phyloP scores from a whole-genome alignment of 2,797 vertebrate species.

The Eupleurogrammus muticus region DNA sequence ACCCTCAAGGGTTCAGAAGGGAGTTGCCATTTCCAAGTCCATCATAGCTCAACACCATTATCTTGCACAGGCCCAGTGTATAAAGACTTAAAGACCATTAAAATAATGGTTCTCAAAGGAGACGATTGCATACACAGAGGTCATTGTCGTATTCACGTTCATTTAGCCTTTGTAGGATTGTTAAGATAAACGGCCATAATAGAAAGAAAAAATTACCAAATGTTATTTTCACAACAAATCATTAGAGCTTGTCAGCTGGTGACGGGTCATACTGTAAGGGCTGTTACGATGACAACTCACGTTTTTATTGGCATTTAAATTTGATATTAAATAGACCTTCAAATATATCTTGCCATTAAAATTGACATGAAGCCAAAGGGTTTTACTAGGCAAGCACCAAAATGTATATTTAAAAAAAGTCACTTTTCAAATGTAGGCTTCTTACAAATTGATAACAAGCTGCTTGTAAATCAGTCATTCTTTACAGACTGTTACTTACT shows the following conservation, averaged over 20 bases:
- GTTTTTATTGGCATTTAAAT: slow-evolving; percentile 43
- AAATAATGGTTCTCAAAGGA: slow-evolving; percentile 63
- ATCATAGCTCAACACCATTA: slow-evolving; percentile 20
- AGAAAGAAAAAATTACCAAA: slow-evolving; percentile 40
- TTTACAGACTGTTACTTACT: not conserved
- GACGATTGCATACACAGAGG: slow-evolving; percentile 37
- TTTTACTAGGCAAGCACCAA: slow-evolving; percentile 1
- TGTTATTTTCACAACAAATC: slow-evolving; percentile 56
- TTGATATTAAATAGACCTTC: slow-evolving; percentile 41
- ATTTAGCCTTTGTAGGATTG: slow-evolving; percentile 50
- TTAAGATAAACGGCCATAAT: slow-evolving; percentile 51
- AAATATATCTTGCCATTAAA: slow-evolving; percentile 41
- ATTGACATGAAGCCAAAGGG: slow-evolving; percentile 21
- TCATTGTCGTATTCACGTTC: slow-evolving; percentile 46
- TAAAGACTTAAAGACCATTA: slow-evolving; percentile 44
- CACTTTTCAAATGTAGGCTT: not conserved
- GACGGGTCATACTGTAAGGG: not conserved
- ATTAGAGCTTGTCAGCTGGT: slow-evolving; percentile 46
- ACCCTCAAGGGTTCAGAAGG: slow-evolving; percentile 6
- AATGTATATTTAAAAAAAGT: not conserved
- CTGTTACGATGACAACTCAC: slow-evolving; percentile 28
- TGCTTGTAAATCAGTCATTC: not conserved
- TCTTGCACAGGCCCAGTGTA: slow-evolving; percentile 27
- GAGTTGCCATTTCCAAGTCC: slow-evolving; percentile 32
- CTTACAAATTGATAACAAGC: not conserved